phyloP scores from a whole-genome alignment of 2,797 vertebrate genomes.

The Onychomys torridus region DNA sequence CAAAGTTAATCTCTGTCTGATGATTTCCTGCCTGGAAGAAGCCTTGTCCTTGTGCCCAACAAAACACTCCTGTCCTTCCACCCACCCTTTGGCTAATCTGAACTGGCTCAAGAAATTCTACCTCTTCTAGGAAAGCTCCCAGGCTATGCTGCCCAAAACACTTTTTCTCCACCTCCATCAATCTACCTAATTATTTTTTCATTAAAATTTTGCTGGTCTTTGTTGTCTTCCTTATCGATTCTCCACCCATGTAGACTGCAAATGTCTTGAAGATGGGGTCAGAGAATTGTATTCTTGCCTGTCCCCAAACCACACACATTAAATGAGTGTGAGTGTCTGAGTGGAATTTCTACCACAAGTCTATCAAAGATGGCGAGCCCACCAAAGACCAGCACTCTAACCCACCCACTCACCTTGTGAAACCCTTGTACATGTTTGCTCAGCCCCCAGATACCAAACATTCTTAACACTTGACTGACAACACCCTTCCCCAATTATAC shows the following conservation, averaged over 20 bases:
- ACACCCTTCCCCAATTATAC: neutral
- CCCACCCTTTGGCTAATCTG: neutral
- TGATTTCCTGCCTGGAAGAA: neutral
- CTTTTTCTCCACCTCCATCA: neutral
- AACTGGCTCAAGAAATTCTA: neutral
- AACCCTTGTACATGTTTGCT: neutral
- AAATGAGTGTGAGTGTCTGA: neutral
- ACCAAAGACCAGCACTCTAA: neutral
- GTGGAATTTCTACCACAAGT: neutral
- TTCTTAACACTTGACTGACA: neutral
- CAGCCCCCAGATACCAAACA: neutral
- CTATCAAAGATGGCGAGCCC: neutral
- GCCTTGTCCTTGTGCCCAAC: neutral
- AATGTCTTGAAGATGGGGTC: constrained; percentile 14
- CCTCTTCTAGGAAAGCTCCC: neutral
- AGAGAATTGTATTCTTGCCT: neutral
- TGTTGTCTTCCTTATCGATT: neutral
- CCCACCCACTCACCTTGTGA: neutral
- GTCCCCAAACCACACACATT: neutral
- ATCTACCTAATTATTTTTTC: neutral
- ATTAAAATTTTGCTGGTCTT: neutral
- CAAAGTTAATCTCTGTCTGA: neutral
- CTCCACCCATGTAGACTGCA: neutral
- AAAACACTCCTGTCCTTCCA: neutral
- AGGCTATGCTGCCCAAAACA: neutral